Evolutionary conservation across 2,113 vertebrate genomes (phyloP).

Genomic region (Hepsetus odoe): DNA sequence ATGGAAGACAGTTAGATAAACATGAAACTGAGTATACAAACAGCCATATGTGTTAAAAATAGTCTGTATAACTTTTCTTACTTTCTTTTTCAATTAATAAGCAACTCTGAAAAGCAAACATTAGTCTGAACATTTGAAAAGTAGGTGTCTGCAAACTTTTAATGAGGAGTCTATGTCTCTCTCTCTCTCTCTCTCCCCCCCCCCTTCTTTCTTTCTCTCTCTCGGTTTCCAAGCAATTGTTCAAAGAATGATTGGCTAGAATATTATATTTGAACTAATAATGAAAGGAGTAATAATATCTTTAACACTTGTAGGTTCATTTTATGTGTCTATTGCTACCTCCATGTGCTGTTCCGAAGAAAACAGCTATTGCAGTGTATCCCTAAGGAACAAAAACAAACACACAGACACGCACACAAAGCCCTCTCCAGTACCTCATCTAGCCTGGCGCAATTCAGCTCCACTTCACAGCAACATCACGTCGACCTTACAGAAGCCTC

Average conservation of each 20-base stretch:
- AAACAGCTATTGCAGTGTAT: slow-evolving; percentile 49
- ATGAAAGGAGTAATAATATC: slow-evolving; percentile 4
- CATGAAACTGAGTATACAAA: too few species aligned
- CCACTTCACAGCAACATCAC: slow-evolving; percentile 56
- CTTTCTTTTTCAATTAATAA: background rate
- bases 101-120: background rate
- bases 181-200: background rate
- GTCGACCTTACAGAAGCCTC: slow-evolving; percentile 51
- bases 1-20: too few species aligned
- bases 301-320: slow-evolving; percentile 6
- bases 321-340: background rate
- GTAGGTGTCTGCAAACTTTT: background rate
- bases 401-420: slow-evolving; percentile 19
- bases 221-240: background rate
- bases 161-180: background rate
- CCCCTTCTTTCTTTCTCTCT: too few species aligned
- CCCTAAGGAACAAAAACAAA: slow-evolving; percentile 29
- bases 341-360: slow-evolving; percentile 30
- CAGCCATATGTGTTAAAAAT: too few species aligned
- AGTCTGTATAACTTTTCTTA: too few species aligned
- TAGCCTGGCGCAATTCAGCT: slow-evolving; percentile 53
- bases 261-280: background rate
- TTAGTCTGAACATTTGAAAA: background rate
- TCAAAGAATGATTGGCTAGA: slow-evolving; percentile 1
- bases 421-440: slow-evolving; percentile 18